Evolutionary conservation across 2,113 vertebrate genomes (phyloP).

Genomic region (Anser brachyrhynchus): DNA sequence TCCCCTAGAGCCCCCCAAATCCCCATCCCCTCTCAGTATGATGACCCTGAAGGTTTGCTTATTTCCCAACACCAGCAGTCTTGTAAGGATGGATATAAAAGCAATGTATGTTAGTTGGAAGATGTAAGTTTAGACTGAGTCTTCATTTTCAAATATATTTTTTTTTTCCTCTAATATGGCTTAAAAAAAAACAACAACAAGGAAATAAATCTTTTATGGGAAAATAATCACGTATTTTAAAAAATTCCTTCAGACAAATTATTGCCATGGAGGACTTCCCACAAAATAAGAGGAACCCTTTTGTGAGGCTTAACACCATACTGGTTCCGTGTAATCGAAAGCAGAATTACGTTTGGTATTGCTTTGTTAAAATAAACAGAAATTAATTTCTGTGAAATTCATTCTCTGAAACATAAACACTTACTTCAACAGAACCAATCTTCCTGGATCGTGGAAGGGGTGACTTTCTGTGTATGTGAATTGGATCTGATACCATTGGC

Average conservation of each 20-base stretch:
- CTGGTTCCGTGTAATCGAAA: background rate
- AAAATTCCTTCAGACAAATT: background rate
- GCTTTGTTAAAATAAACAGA: conserved; percentile 34
- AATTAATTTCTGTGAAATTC: conserved; percentile 18
- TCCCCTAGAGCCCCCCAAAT: background rate
- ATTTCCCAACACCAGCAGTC: background rate
- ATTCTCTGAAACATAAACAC: conserved; percentile 58
- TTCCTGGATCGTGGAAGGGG: conserved; percentile 87
- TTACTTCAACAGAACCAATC: conserved; percentile 88
- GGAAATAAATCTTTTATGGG: background rate
- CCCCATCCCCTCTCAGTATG: background rate
- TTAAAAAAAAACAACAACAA: background rate
- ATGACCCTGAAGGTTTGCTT: background rate
- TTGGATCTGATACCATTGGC: conserved; percentile 89
- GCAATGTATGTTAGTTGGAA: conserved; percentile 13
- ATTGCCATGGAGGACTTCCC: background rate
- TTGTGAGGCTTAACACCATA: background rate
- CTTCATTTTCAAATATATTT: background rate
- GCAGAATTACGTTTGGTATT: background rate
- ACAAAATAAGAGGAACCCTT: background rate
- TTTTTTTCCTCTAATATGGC: background rate
- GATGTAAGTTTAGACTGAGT: background rate
- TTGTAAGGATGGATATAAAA: conserved; percentile 30
- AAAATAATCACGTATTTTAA: background rate
- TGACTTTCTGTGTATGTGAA: conserved; percentile 91